Conservation (phyloP, 2,888 invertebrate genomes). For the Micoletzkya japonica region DNA sequence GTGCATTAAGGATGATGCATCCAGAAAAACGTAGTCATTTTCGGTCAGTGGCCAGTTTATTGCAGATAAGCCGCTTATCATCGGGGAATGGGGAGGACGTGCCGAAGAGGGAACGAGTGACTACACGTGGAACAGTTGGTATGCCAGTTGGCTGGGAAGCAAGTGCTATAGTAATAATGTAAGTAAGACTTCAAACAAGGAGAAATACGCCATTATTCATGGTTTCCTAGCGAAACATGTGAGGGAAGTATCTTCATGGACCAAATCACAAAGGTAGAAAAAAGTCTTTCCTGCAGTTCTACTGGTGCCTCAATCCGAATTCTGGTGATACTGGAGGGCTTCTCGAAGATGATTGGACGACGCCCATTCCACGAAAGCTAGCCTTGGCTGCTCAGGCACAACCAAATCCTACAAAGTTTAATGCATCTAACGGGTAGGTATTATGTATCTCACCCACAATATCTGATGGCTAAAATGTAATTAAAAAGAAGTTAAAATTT, state of each 20-base stretch:
- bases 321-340: constrained; percentile 31
- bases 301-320: constrained; percentile 33
- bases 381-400: constrained; percentile 2
- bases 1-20: neutral
- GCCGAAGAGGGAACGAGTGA: constrained; percentile 10
- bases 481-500: too few relatives aligned
- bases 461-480: too few relatives aligned
- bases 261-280: neutral
- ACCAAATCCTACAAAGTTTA: constrained; percentile 21
- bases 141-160: constrained; percentile 11
- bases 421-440: constrained; percentile 1
- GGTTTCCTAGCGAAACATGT: neutral
- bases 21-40: too few relatives aligned
- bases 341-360: constrained; percentile 28
- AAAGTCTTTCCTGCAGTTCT: constrained; percentile 20
- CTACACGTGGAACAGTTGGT: constrained; percentile 11
- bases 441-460: too few relatives aligned
- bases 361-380: constrained; percentile 21
- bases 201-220: too few relatives aligned
- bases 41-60: neutral
- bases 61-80: constrained; percentile 15
- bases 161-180: constrained; percentile 26
- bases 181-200: neutral
- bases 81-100: constrained; percentile 30
- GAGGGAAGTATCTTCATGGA: neutral